Percentiles rank a stretch among this genome's conserved stretches.
These are phyloP conservation scores for Leucoraja erinaceus DNA, from an alignment of 2,113 vertebrate species.

Conservation along the genomic window DNA sequence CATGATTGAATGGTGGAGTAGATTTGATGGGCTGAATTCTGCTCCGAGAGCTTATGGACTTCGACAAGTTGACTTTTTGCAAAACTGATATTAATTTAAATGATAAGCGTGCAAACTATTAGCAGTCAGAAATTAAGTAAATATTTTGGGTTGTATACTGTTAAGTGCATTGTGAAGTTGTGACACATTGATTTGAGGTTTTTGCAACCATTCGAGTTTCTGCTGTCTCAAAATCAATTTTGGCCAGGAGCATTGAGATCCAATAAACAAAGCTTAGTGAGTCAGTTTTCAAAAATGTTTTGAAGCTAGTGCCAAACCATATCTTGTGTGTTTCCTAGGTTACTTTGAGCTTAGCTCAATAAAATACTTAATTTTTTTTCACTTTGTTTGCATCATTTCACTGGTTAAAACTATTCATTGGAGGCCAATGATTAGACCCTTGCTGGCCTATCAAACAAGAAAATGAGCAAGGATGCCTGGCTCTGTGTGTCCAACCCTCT, in stretches of 20 bases:
- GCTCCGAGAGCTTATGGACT: no score
- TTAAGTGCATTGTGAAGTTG: background rate
- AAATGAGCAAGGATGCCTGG: background rate
- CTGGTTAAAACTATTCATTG: background rate
- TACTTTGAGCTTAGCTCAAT: background rate
- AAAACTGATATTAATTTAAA: background rate
- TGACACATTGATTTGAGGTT: background rate
- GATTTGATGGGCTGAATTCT: no score
- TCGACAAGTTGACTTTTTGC: background rate
- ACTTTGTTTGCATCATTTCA: background rate
- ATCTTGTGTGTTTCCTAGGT: background rate
- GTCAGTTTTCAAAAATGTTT: slow-evolving; percentile 12
- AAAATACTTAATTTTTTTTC: background rate
- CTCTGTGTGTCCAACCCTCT: background rate
- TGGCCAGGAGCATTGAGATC: background rate
- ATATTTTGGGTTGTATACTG: background rate
- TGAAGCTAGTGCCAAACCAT: background rate
- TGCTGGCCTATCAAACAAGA: background rate
- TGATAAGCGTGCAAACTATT: background rate
- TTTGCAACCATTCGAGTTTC: background rate
- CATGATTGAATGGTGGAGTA: no score
- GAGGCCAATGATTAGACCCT: background rate
- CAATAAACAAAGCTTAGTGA: background rate
- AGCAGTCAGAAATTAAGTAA: background rate
- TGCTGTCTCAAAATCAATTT: slow-evolving; percentile 10